These are phyloP conservation scores for Altica lythri DNA, from an alignment of 2,888 invertebrate genomes.

Conservation along the genomic window DNA sequence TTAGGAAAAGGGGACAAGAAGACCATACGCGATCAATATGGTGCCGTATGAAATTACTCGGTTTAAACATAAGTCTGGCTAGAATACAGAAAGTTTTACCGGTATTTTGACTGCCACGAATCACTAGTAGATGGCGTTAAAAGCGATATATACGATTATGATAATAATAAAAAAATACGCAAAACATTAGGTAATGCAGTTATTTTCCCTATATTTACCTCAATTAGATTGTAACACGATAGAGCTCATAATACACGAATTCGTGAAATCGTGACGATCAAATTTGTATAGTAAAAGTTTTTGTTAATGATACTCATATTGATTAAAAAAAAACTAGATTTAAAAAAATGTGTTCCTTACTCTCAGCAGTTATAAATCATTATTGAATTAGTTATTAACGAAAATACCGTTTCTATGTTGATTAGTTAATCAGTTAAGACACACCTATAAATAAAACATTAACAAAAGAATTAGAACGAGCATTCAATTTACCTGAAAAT, in stretches of 20 bases:
- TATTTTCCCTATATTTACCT: background rate
- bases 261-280: constrained; percentile 1
- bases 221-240: constrained; percentile 3
- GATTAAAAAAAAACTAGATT: too few relatives aligned
- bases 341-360: too few relatives aligned
- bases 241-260: background rate
- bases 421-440: too few relatives aligned
- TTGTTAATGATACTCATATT: too few relatives aligned
- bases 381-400: too few relatives aligned
- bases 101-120: background rate
- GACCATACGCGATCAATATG: constrained; percentile 19
- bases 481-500: too few relatives aligned
- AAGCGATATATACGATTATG: background rate
- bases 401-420: too few relatives aligned
- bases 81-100: constrained; percentile 2
- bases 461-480: too few relatives aligned
- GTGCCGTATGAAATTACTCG: constrained; percentile 12
- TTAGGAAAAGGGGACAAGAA: constrained; percentile 7
- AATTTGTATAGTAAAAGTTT: too few relatives aligned
- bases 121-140: background rate
- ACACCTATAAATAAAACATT: too few relatives aligned
- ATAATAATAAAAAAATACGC: background rate
- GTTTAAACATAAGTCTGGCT: constrained; percentile 17
- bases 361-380: too few relatives aligned
- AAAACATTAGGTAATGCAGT: background rate